These are phyloP conservation scores for Corbicula japonica DNA, from an alignment of 2,888 invertebrate genomes.

Conservation along the genomic window DNA sequence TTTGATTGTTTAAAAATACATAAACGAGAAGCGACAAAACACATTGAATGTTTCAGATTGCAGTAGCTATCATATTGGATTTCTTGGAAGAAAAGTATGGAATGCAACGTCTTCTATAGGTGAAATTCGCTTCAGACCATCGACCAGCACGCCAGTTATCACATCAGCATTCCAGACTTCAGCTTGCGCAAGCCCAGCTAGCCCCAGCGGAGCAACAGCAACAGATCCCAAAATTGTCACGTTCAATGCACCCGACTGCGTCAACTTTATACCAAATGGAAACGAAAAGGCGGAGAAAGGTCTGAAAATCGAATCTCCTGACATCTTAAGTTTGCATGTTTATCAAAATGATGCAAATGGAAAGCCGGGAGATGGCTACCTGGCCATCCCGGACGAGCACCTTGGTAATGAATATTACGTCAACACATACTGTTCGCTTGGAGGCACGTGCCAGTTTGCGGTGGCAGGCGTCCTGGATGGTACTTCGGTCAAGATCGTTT, in stretches of 20 bases:
- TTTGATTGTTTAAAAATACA: no score
- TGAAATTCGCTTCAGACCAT: not conserved
- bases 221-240: no score
- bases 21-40: no score
- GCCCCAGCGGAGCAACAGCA: not conserved
- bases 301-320: constrained; percentile 8
- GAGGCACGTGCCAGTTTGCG: constrained; percentile 58
- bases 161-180: not conserved
- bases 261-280: constrained; percentile 17
- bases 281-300: constrained; percentile 22
- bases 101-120: no score
- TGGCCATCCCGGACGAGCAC: constrained; percentile 53
- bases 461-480: constrained; percentile 32
- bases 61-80: constrained; percentile 6
- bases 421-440: constrained; percentile 56
- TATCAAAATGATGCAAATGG: not conserved
- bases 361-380: constrained; percentile 44
- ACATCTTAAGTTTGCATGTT: constrained; percentile 24
- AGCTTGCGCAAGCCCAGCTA: no score
- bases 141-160: not conserved
- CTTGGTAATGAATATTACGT: constrained; percentile 62
- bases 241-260: not conserved
- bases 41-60: constrained; percentile 12
- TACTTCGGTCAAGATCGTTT: constrained; percentile 42
- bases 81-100: not conserved